Base-by-base conservation (phyloP, 2,113 vertebrate genomes). In the Lepus timidus region DNA sequence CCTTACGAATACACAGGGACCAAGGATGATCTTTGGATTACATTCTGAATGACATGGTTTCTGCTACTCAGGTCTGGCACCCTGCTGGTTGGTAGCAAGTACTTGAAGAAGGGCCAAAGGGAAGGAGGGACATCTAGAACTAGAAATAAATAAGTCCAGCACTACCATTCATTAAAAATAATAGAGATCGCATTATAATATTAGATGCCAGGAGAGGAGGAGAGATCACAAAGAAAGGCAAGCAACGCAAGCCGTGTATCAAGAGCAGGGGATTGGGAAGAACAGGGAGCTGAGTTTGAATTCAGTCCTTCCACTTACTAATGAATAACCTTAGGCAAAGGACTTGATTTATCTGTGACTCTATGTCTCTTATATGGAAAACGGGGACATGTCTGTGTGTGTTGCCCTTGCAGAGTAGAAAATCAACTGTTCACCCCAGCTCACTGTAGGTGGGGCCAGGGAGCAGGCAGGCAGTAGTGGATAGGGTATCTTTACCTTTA, bases 1-100 rank as follows among this genome's bases (percentile, higher is more conserved):
- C 39, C 81, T 23, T 2, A 3, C 82, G 4, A 19, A 13, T 62
- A 73, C n/a, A 33, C 14, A 16, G 55, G 11, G 29, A 74, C 11
- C 14, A 36, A 13, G 3, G 31, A 29, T 0, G 4, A 6, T 39
- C 4, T 58, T 6, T 0, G 16, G 16, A 20, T 11, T 33, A 9
- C 6, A 80, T 8, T 16, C 17, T 64, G 90, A 44, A 29, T 16
- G 16, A 11, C 62, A 31, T 39, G 39, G 39, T 39, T 3, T 36
- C 75, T 19, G 3, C 10, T 6, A 55, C 9, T 19, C 4, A 33
- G 52, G 3, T 36, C 27, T 62, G 23, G 39, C 44, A 61, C 2
- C 0, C 8, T n/a, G 36, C 31, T 33, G 78, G 4, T 1, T 61
- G 13, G 70, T 82, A 27, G 55, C 3, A 85, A 82, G 31, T 11